Base-by-base conservation (phyloP, 1,140 invertebrate species). In the Danaus plexippus region DNA sequence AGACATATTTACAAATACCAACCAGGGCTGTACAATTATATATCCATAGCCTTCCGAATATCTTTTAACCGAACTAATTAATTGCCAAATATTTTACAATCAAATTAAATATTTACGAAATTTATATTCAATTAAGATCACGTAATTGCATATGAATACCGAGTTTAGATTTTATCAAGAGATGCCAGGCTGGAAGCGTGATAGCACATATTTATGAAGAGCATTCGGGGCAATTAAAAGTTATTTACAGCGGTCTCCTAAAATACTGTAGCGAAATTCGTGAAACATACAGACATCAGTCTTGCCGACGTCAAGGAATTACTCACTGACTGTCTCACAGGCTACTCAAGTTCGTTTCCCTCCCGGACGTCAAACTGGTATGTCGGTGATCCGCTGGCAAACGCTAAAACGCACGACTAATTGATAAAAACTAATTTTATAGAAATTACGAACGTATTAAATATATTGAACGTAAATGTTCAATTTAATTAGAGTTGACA, bases 301-400 rank as follows among this genome's bases (percentile, higher is more conserved):
- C 52, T 59, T 49, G 49, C 48, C 41, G 61, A 63, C 56, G 55
- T 61, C 49, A 47, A 54, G 59, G 50, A 46, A 75, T 75, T 75
- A 73, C 70, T 69, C 66, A 71, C 57, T 56, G 57, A 64, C 67
- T 64, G 70, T 68, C 64, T 59, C 60, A 66, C 75, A 71, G 73
- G 77, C 77, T 77, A 75, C 66, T 67, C 66, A 49, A 70, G 77
- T 77, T 75, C 67, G 56, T 70, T 67, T 70, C 69, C 64, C 64
- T 67, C 63, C 63, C 63, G 67, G 66, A 69, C 65, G 60, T 50
- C 50, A 67, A 75, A 74, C 75, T 50, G 64, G 74, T 75, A 65
- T 68, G 54, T 61, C 69, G 65, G 70, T 62, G 69, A 53, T 60
- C 72, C 57, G 61, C 52, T 44, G 43, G 43, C 32, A 45, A 6